Conservation (phyloP, 2,888 invertebrate genomes). For the Epistrophella euchroma region DNA sequence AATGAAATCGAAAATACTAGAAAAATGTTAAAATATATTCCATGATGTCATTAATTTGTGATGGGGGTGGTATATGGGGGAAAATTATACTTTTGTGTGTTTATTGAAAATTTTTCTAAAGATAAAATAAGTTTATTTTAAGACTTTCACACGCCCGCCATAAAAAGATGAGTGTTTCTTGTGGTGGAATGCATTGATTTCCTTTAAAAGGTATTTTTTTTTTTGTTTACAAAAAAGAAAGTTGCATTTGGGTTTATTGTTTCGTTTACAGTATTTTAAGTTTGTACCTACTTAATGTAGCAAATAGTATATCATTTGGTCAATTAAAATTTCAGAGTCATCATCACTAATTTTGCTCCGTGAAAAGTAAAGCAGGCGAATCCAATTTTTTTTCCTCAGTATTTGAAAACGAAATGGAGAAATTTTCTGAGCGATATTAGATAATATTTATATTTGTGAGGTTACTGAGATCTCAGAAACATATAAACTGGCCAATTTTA, state of each 20-base stretch:
- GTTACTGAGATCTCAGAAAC: too few relatives aligned
- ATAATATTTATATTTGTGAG: too few relatives aligned
- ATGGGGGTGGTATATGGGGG: neutral
- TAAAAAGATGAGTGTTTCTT: constrained; percentile 23
- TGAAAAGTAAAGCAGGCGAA: too few relatives aligned
- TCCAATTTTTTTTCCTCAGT: too few relatives aligned
- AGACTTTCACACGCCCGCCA: constrained; percentile 58
- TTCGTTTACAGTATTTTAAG: too few relatives aligned
- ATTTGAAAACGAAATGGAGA: too few relatives aligned
- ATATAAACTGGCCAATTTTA: too few relatives aligned
- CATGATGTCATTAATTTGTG: constrained; percentile 63
- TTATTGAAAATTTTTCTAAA: constrained; percentile 26
- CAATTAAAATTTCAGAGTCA: too few relatives aligned
- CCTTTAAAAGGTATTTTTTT: constrained; percentile 36
- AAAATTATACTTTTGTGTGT: constrained; percentile 37
- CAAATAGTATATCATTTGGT: too few relatives aligned
- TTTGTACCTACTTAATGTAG: too few relatives aligned
- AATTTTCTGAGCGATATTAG: too few relatives aligned
- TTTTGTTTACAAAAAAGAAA: neutral
- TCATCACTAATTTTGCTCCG: too few relatives aligned
- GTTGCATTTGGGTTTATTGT: neutral
- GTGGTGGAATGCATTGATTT: constrained; percentile 28
- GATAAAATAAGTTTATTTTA: constrained; percentile 43
- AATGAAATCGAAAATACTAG: constrained; percentile 65
- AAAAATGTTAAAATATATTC: constrained; percentile 39